Evolutionary conservation across 2,888 invertebrate species (phyloP).

Genomic region (Andricus quercusramuli): DNA sequence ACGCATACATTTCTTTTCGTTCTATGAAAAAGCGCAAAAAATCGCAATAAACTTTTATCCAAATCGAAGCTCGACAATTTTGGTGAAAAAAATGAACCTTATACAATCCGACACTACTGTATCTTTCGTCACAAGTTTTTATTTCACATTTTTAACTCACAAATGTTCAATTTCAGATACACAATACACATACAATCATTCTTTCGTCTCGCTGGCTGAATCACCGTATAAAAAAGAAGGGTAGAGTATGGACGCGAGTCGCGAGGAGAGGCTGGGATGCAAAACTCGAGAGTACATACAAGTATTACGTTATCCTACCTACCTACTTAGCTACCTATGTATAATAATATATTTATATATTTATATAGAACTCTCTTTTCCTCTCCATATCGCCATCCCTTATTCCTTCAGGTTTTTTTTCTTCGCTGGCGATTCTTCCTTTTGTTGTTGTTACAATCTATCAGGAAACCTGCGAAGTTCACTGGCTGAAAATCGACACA

Average conservation of each 20-base stretch:
- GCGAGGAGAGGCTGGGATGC: conserved; percentile 38
- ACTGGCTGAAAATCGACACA: conserved; percentile 34
- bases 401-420: not conserved
- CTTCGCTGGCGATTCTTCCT: not conserved
- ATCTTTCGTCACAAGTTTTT: not conserved
- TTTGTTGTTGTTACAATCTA: not conserved
- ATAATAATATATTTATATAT: conserved; percentile 46
- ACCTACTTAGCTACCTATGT: conserved; percentile 41
- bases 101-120: not conserved
- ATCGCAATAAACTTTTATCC: not conserved
- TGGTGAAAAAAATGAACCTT: not conserved
- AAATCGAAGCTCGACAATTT: not conserved
- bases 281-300: conserved; percentile 26
- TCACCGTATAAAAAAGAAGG: conserved; percentile 59
- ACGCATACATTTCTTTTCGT: not conserved
- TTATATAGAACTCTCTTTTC: conserved; percentile 39
- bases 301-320: conserved; percentile 41
- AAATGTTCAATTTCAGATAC: not conserved
- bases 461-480: conserved; percentile 17
- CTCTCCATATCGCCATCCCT: conserved; percentile 3
- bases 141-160: not conserved
- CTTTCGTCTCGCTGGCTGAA: conserved; percentile 41
- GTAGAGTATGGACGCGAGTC: conserved; percentile 46
- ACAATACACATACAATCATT: not conserved
- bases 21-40: not conserved